Conservation (phyloP, 1,140 invertebrate genomes). For the Steinernema khuongi region DNA sequence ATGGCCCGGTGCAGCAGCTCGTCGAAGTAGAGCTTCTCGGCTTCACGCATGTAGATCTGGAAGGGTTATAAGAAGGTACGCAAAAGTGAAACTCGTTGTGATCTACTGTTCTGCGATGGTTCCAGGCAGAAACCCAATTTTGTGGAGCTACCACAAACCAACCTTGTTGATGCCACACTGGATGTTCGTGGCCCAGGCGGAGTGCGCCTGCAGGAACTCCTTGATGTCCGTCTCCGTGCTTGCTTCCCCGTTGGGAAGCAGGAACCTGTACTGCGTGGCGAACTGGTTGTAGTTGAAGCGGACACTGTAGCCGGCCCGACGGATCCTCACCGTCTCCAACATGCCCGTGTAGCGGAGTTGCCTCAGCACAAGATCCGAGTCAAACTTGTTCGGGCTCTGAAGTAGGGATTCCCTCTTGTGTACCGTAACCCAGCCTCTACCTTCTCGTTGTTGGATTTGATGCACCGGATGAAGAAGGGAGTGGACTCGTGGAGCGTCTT, state of each 20-base stretch:
- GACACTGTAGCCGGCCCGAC: conserved; percentile 90
- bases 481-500: conserved; percentile 86
- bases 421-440: conserved; percentile 56
- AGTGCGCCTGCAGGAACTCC: conserved; percentile 45
- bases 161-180: conserved; percentile 79
- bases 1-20: conserved; percentile 85
- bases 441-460: conserved; percentile 88
- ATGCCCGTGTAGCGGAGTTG: conserved; percentile 85
- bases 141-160: conserved; percentile 18
- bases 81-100: background rate
- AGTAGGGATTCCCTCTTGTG: conserved; percentile 27
- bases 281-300: conserved; percentile 84
- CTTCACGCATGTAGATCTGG: conserved; percentile 79
- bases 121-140: conserved; percentile 11
- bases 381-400: conserved; percentile 78
- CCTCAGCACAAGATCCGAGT: conserved; percentile 85
- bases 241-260: conserved; percentile 77
- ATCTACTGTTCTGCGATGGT: background rate
- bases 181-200: conserved; percentile 77
- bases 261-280: conserved; percentile 80
- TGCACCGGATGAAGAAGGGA: conserved; percentile 92
- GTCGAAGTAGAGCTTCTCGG: conserved; percentile 86
- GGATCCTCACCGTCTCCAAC: conserved; percentile 87
- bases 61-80: conserved; percentile 22
- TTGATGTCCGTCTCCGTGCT: conserved; percentile 58